A percentile compares a stretch with the other conserved stretches of the same genome.
phyloP scores from a whole-genome alignment of 2,113 vertebrate species.

The Notothenia rossii region DNA sequence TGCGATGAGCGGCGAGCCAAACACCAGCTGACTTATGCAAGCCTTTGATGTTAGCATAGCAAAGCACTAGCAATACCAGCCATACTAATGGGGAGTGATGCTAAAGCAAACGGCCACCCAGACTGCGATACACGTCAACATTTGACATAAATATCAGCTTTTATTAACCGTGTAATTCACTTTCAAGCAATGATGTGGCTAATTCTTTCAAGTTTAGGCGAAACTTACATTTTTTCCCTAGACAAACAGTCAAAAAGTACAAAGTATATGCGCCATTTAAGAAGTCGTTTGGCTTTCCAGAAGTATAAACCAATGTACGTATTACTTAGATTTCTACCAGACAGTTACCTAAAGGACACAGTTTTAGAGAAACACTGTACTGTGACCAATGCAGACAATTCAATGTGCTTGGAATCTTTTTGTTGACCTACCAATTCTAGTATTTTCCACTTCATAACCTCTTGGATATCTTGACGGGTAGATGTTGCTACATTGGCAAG shows the following conservation, averaged over 20 bases:
- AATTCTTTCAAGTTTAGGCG: conserved; percentile 25
- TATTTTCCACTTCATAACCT: neutral
- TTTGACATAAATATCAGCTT: conserved; percentile 19
- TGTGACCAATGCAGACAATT: conserved; percentile 3
- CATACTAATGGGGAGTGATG: conserved; percentile 25
- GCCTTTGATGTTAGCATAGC: conserved; percentile 55
- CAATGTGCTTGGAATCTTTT: neutral
- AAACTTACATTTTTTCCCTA: conserved; percentile 29
- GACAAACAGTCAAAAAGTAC: conserved; percentile 23
- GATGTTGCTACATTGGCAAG: conserved; percentile 50
- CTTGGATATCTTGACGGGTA: neutral
- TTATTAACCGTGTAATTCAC: conserved; percentile 49
- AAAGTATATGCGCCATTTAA: conserved; percentile 9
- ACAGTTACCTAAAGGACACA: neutral
- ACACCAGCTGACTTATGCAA: conserved; percentile 70
- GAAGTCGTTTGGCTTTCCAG: neutral
- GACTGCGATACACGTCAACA: neutral
- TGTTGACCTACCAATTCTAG: neutral
- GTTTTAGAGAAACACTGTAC: neutral
- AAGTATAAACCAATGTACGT: neutral
- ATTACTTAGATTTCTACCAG: neutral
- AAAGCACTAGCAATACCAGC: conserved; percentile 2
- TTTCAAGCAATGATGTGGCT: conserved; percentile 10
- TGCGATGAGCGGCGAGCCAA: conserved; percentile 50
- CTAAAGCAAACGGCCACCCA: conserved; percentile 54